Evolutionary conservation across 2,888 invertebrate genomes (phyloP), one percentile per base, ranked within the genome.

Genomic region (Drosophila infuscata): DNA sequence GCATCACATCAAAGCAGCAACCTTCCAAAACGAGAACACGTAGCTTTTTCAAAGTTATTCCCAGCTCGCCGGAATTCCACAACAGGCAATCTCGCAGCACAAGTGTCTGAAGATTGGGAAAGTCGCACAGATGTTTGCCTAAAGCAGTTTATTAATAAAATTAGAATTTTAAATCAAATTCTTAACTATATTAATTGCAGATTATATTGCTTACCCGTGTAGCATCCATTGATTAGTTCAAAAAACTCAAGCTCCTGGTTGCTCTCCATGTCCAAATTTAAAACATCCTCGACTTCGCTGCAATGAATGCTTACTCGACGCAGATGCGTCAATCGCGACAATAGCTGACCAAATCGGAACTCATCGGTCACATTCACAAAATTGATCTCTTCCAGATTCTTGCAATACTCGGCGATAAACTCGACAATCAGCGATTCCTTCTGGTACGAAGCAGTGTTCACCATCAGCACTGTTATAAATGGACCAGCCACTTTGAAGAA

Each of bases 1-100:
- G 78, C 81, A 85, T 81, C 3, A 88, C 83, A 63, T 87, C 87
- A 35, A 87, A 89, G 33, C 88, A 88, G 38, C 87, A 88, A 29
- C 89, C 89, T 30, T 85, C 88, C 33, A 88, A 46, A 1, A 81
- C 71, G 3, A 88, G 64, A 0, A 52, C 41, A 0, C 66, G 73
- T 33, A 88, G n/a, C 0, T 69, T 52, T 25, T 54, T 77, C 8
- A 89, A 11, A 0, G 88, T 82, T n/a, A 88, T 81, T 2, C 82
- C 83, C 33, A 88, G 89, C 11, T 89, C 89, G 0, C 61, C 64
- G 1, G 88, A 88, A 29, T 85, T 85, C 87, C 89, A 89, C 0
- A 88, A 70, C 0, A 89, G 57, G 15, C 87, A 88, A 15, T 88
- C 85, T 0, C 88, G 83, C 1, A 88, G 69, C 5, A 83, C 74